Percentiles rank a stretch among this genome's conserved stretches.
These are phyloP conservation scores for Myotis myotis DNA, from an alignment of 2,797 vertebrate species.

Conservation along the genomic window DNA sequence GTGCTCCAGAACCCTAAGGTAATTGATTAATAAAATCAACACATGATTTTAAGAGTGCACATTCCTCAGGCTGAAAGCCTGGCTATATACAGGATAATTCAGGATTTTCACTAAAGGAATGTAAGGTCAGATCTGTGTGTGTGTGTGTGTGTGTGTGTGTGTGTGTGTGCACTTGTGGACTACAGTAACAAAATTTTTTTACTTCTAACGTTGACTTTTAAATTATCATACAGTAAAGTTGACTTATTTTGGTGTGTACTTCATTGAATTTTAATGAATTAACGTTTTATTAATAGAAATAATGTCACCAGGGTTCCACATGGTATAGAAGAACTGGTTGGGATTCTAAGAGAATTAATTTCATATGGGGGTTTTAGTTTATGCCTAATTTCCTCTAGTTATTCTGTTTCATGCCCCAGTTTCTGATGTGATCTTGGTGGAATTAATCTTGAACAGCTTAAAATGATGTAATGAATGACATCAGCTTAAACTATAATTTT, in stretches of 20 bases:
- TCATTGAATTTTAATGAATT: constrained; percentile 13
- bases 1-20: not conserved
- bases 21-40: constrained; percentile 30
- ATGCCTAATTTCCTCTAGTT: constrained; percentile 7
- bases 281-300: constrained; percentile 18
- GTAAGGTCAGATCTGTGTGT: not conserved
- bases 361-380: not conserved
- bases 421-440: constrained; percentile 49
- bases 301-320: not conserved
- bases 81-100: not conserved
- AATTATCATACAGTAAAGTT: not conserved
- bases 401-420: not conserved
- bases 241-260: not conserved
- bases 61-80: not conserved
- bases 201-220: constrained; percentile 33
- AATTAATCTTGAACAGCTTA: constrained; percentile 36
- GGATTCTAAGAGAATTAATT: constrained; percentile 2
- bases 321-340: not conserved
- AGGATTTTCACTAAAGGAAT: constrained; percentile 25
- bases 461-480: constrained; percentile 44
- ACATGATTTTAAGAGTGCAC: not conserved
- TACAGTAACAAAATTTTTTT: not conserved
- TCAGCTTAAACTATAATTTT: constrained; percentile 20
- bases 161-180: no score
- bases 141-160: no score